Percentiles rank a stretch among this genome's conserved stretches.
Conservation (phyloP, 1,140 invertebrate genomes). For the Rhagoletis zephyria region DNA sequence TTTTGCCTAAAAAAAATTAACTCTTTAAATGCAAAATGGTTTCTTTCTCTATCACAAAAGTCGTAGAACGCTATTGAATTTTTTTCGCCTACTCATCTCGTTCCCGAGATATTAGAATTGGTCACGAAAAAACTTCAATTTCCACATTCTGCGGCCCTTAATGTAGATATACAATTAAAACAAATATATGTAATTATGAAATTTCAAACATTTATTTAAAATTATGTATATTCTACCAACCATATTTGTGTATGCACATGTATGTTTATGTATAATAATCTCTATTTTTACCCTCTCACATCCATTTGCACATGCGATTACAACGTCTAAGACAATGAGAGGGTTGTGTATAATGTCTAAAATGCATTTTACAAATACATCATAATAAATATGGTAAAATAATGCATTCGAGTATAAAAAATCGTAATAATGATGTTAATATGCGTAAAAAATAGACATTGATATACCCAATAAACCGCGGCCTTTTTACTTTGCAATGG, state of each 20-base stretch:
- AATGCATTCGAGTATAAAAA: conserved; percentile 12
- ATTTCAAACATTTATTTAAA: conserved; percentile 40
- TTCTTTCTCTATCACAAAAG: too few species aligned
- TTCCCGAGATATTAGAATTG: too few species aligned
- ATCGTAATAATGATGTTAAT: background rate
- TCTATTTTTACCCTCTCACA: conserved; percentile 10
- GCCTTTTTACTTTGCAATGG: background rate
- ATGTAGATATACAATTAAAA: too few species aligned
- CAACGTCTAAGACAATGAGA: background rate
- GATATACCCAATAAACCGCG: conserved; percentile 41
- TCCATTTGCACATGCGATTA: background rate
- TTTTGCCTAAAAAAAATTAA: too few species aligned
- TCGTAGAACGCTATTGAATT: too few species aligned
- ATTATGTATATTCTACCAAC: conserved; percentile 47
- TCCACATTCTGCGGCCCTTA: too few species aligned
- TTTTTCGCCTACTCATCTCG: too few species aligned
- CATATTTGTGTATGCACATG: conserved; percentile 4
- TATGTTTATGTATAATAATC: conserved; percentile 19
- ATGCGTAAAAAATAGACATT: background rate
- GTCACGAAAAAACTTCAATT: too few species aligned
- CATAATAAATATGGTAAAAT: too few species aligned
- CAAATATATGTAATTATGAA: too few species aligned
- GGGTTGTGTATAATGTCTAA: background rate
- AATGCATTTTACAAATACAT: background rate
- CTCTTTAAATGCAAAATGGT: too few species aligned